Percentiles rank a stretch among this genome's conserved stretches.
Conservation (phyloP, 2,797 vertebrate genomes). For the Periophthalmus magnuspinnatus region DNA sequence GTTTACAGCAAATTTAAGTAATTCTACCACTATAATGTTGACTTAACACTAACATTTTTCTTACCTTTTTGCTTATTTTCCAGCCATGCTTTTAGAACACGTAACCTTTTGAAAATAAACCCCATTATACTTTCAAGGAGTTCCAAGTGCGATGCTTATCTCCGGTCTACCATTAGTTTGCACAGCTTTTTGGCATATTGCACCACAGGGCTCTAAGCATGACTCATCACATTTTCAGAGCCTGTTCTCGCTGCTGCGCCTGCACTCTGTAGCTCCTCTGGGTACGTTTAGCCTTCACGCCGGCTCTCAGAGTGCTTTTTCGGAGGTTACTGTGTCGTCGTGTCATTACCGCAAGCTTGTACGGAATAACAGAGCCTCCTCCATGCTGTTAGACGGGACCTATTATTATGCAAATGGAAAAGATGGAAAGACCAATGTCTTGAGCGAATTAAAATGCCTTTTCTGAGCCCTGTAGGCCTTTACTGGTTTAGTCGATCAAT, state of each 20-base stretch:
- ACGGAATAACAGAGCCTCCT: not conserved
- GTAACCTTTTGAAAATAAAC: not conserved
- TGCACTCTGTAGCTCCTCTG: constrained; percentile 48
- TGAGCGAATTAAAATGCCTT: not conserved
- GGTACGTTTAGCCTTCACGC: constrained; percentile 47
- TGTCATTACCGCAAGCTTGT: constrained; percentile 18
- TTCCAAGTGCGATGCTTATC: constrained; percentile 4
- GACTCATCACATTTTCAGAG: constrained; percentile 62
- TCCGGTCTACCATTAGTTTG: constrained; percentile 13
- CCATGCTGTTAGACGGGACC: not conserved
- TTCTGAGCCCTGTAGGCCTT: not conserved
- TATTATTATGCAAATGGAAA: constrained; percentile 26
- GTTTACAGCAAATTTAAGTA: too few species aligned
- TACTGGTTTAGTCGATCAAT: too few species aligned
- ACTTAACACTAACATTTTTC: not conserved
- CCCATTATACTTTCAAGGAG: not conserved
- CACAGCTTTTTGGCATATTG: constrained; percentile 35
- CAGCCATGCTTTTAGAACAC: not conserved
- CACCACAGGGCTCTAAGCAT: constrained; percentile 40
- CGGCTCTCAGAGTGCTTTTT: constrained; percentile 28
- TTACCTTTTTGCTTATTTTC: not conserved
- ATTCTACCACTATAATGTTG: too few species aligned
- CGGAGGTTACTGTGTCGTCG: constrained; percentile 37
- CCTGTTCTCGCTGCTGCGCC: constrained; percentile 51
- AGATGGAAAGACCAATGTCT: not conserved